A percentile compares a stretch with the other conserved stretches of the same genome.
These are phyloP conservation scores for Drosophila mimica DNA, from an alignment of 2,888 invertebrate species.

Conservation along the genomic window DNA sequence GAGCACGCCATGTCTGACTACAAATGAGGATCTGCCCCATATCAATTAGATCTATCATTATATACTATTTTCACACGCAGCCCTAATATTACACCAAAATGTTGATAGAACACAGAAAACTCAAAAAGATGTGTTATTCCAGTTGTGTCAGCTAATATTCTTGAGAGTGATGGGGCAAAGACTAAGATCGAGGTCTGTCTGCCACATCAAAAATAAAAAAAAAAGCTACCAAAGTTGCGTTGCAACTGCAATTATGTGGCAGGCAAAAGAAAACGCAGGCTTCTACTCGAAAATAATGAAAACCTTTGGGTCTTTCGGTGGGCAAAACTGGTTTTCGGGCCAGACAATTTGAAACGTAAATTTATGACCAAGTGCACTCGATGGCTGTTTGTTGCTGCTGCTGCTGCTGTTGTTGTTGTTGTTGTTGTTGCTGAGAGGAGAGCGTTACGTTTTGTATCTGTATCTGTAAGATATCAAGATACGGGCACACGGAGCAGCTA, in stretches of 20 bases:
- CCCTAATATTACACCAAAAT: constrained; percentile 31
- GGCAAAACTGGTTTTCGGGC: constrained; percentile 62
- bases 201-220: constrained; percentile 6
- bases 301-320: constrained; percentile 70
- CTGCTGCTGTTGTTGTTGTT: constrained; percentile 25
- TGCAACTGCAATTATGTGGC: constrained; percentile 41
- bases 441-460: constrained; percentile 69
- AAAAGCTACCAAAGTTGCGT: constrained; percentile 50
- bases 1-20: constrained; percentile 25
- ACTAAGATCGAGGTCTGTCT: constrained; percentile 11
- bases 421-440: constrained; percentile 34
- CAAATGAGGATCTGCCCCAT: constrained; percentile 23
- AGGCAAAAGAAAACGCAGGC: constrained; percentile 28
- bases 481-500: constrained; percentile 59
- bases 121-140: constrained; percentile 4
- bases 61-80: constrained; percentile 42
- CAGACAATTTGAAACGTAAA: constrained; percentile 77
- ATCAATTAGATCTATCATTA: constrained; percentile 36
- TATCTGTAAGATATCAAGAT: constrained; percentile 75
- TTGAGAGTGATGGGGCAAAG: constrained; percentile 9
- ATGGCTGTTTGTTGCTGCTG: constrained; percentile 29
- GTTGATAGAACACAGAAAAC: constrained; percentile 1
- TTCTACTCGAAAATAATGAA: constrained; percentile 59
- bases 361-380: constrained; percentile 75
- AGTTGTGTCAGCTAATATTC: constrained; percentile 45